Percentiles rank a stretch among this genome's conserved stretches.
Evolutionary conservation across 2,113 vertebrate genomes (phyloP).

Genomic region (Stegastes partitus): DNA sequence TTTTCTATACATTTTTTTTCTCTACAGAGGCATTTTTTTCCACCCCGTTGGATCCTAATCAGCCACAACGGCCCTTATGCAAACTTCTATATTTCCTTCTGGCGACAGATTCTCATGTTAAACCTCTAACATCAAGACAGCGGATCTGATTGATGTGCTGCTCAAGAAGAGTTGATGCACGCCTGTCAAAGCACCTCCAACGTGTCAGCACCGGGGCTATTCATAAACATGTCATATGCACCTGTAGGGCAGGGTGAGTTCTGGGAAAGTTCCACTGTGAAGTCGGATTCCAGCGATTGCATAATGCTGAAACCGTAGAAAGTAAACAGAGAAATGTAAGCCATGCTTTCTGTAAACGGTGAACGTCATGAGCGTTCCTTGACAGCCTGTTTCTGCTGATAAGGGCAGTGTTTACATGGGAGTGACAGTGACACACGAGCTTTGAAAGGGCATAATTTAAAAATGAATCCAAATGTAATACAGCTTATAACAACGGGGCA

Average conservation of each 20-base stretch:
- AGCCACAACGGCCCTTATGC: too few relatives aligned
- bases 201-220: constrained; percentile 32
- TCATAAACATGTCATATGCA: constrained; percentile 49
- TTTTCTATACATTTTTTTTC: too few relatives aligned
- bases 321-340: constrained; percentile 49
- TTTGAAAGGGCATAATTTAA: too few relatives aligned
- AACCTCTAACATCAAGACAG: neutral
- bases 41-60: too few relatives aligned
- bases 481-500: too few relatives aligned
- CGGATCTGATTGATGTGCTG: neutral
- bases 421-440: neutral
- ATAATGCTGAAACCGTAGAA: constrained; percentile 47
- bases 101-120: constrained; percentile 13
- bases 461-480: too few relatives aligned
- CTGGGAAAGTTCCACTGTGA: constrained; percentile 66
- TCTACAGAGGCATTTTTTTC: too few relatives aligned
- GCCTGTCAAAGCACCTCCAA: constrained; percentile 27
- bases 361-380: constrained; percentile 14
- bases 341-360: constrained; percentile 48
- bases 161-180: constrained; percentile 6
- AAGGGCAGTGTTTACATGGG: neutral
- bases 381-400: neutral
- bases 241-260: constrained; percentile 49
- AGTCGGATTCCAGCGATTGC: constrained; percentile 56
- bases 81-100: constrained; percentile 9